phyloP scores from a whole-genome alignment of 2,113 vertebrate species.

The Merops nubicus region DNA sequence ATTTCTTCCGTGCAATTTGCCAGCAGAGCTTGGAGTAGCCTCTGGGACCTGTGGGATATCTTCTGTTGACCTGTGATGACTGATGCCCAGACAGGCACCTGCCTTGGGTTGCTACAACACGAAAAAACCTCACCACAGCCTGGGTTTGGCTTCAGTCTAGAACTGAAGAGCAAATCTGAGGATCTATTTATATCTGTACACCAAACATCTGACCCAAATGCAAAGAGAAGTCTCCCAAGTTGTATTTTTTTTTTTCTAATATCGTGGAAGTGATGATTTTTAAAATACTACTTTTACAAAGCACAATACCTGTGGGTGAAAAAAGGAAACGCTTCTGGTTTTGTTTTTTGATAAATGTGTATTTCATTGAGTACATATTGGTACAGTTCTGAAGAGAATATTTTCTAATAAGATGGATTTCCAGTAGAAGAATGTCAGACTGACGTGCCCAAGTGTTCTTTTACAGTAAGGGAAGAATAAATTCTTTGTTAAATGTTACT shows the following conservation, averaged over 20 bases:
- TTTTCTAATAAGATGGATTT: background rate
- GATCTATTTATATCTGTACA: background rate
- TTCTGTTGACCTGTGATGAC: background rate
- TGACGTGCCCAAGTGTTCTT: background rate
- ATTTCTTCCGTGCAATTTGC: background rate
- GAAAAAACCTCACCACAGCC: background rate
- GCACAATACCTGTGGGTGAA: background rate
- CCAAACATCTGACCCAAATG: background rate
- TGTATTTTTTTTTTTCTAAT: background rate
- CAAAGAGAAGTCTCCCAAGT: rapidly evolving
- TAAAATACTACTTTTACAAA: background rate
- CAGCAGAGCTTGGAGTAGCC: background rate
- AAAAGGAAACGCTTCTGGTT: background rate
- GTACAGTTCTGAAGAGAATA: background rate
- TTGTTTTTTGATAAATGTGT: background rate
- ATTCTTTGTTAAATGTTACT: constrained; percentile 8
- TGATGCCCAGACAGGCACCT: rapidly evolving
- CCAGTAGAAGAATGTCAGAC: background rate
- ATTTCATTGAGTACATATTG: background rate
- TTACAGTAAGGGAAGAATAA: background rate
- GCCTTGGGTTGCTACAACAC: rapidly evolving
- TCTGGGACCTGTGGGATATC: background rate
- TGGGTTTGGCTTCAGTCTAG: background rate
- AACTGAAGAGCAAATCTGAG: background rate
- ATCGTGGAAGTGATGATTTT: background rate